Percentiles rank a stretch among this genome's conserved stretches.
These are phyloP conservation scores for Synanthedon tipuliformis DNA, from an alignment of 2,888 invertebrate genomes.

Conservation along the genomic window DNA sequence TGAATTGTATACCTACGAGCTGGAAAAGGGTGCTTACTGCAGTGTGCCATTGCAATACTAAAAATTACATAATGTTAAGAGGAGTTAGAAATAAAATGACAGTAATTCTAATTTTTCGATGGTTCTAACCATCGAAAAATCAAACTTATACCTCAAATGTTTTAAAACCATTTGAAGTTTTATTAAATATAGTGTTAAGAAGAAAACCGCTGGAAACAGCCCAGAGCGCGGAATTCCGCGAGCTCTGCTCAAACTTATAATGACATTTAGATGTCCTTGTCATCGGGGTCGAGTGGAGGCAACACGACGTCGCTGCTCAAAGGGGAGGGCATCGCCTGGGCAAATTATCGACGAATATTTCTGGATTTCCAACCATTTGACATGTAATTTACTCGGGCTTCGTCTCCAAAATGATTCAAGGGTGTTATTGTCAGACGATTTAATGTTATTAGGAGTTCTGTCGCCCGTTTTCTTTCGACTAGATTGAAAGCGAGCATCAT, in stretches of 20 bases:
- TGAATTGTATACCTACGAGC: too few relatives aligned
- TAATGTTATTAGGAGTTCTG: slow-evolving; percentile 39
- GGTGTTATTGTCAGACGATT: slow-evolving; percentile 52
- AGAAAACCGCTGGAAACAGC: slow-evolving; percentile 33
- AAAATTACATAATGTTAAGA: too few relatives aligned
- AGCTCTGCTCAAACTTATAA: slow-evolving; percentile 57
- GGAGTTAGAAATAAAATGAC: too few relatives aligned
- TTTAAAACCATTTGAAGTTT: slow-evolving; percentile 11
- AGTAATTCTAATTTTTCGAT: too few relatives aligned
- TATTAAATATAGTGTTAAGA: slow-evolving; percentile 31
- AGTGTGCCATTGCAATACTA: too few relatives aligned
- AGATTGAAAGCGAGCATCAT: slow-evolving; percentile 33
- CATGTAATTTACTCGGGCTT: slow-evolving; percentile 52
- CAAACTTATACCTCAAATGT: not conserved
- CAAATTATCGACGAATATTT: slow-evolving; percentile 46
- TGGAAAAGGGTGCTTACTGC: too few relatives aligned
- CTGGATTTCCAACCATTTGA: slow-evolving; percentile 57
- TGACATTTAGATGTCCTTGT: slow-evolving; percentile 66
- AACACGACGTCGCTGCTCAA: slow-evolving; percentile 5
- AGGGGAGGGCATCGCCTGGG: slow-evolving; percentile 6
- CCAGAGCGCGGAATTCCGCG: slow-evolving; percentile 35
- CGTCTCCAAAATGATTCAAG: slow-evolving; percentile 36
- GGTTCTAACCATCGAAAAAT: too few relatives aligned
- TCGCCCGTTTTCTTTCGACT: slow-evolving; percentile 19
- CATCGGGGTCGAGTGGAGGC: slow-evolving; percentile 21